Percentiles rank a stretch among this genome's conserved stretches.
Evolutionary conservation across 2,797 vertebrate genomes (phyloP).

Genomic region (Hippocampus kuda): DNA sequence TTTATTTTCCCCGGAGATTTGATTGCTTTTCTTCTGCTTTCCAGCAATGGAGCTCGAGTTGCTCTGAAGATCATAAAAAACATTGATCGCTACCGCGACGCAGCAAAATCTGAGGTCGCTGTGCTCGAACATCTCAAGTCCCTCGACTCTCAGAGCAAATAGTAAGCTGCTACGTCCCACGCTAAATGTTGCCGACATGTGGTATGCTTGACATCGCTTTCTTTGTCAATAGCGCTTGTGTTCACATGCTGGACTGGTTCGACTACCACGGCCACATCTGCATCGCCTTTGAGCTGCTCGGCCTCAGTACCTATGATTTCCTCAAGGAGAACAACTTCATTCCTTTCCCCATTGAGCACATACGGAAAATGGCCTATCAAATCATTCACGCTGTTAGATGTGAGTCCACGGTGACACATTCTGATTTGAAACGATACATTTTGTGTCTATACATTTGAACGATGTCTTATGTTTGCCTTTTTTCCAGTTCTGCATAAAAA

Average conservation of each 20-base stretch:
- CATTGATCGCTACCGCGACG: constrained; percentile 90
- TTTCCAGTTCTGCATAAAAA: constrained; percentile 86
- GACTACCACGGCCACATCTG: constrained; percentile 91
- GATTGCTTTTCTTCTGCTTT: constrained; percentile 17
- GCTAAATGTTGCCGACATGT: background rate
- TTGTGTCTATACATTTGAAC: background rate
- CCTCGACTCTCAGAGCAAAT: constrained; percentile 73
- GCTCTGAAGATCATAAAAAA: constrained; percentile 99
- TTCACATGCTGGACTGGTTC: constrained; percentile 94
- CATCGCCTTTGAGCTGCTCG: constrained; percentile 90
- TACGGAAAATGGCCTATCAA: constrained; percentile 89
- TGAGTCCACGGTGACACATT: constrained; percentile 63
- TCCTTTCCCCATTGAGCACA: constrained; percentile 86
- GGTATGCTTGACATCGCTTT: background rate
- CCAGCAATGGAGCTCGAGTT: constrained; percentile 77
- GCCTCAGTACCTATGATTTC: constrained; percentile 95
- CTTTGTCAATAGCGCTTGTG: constrained; percentile 72
- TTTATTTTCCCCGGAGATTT: accelerated
- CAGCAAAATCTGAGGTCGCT: constrained; percentile 90
- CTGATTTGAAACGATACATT: too few relatives aligned
- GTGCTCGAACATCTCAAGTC: constrained; percentile 84
- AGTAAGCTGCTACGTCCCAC: constrained; percentile 59
- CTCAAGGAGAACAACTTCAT: constrained; percentile 95
- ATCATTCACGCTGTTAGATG: constrained; percentile 84
- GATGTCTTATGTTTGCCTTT: background rate